A percentile compares a stretch with the other conserved stretches of the same genome.
phyloP scores from a whole-genome alignment of 2,113 vertebrate genomes.

The Taxidea taxus region DNA sequence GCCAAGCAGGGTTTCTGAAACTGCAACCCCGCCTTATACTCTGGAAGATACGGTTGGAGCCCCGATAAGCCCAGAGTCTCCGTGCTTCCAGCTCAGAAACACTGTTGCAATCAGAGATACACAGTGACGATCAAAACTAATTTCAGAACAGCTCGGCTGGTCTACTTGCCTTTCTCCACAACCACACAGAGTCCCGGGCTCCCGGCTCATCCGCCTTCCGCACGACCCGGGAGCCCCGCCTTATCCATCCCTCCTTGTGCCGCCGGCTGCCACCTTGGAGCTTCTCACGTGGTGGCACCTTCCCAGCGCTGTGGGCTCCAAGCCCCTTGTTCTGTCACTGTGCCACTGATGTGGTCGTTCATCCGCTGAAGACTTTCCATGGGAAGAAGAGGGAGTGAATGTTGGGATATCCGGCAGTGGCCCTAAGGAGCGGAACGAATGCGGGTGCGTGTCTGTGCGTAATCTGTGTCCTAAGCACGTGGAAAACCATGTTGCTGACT shows the following conservation, averaged over 20 bases:
- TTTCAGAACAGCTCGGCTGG: no score
- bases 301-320: not conserved
- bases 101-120: not conserved
- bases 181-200: not conserved
- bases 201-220: rapidly evolving
- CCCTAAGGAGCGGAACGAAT: not conserved
- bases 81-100: not conserved
- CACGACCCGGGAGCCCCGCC: rapidly evolving
- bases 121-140: not conserved
- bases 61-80: not conserved
- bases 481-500: not conserved
- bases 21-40: rapidly evolving
- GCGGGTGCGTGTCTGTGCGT: not conserved
- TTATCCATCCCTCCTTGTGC: rapidly evolving
- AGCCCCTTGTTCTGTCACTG: not conserved
- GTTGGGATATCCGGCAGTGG: not conserved
- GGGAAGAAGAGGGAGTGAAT: not conserved
- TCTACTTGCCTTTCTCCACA: not conserved
- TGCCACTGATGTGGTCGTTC: not conserved
- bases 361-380: not conserved
- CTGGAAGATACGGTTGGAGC: not conserved
- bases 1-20: no score
- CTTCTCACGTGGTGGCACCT: not conserved
- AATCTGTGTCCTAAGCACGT: no score
- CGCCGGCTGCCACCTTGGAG: rapidly evolving